phyloP scores from a whole-genome alignment of 2,797 vertebrate species.

The Cephalopachus bancanus region DNA sequence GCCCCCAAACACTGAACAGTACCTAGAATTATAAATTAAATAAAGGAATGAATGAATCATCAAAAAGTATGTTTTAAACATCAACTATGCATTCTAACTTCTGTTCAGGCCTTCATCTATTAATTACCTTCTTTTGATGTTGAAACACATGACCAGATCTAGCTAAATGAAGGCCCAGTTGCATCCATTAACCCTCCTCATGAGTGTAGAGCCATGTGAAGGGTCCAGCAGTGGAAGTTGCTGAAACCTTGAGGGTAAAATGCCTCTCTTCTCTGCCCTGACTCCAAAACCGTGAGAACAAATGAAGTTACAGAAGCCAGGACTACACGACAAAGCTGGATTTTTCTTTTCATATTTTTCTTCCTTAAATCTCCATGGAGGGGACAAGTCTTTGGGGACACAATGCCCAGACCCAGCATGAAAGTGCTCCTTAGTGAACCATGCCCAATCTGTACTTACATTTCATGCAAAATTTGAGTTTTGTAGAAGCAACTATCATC shows the following conservation, averaged over 20 bases:
- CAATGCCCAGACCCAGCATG: conserved; percentile 6
- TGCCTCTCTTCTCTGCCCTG: not conserved
- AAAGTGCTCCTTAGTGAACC: not conserved
- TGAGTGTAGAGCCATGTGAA: not conserved
- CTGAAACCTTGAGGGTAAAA: not conserved
- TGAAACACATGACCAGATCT: not conserved
- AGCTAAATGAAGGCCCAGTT: not conserved
- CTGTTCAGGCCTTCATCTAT: not conserved
- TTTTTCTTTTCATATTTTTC: conserved; percentile 47
- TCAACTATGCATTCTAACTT: not conserved
- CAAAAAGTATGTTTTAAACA: not conserved
- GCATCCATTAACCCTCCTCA: not conserved
- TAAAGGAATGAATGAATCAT: not conserved
- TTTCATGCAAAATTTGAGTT: conserved; percentile 39
- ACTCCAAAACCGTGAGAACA: not conserved
- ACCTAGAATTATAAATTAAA: not conserved
- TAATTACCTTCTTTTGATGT: not conserved
- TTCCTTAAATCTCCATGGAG: not conserved
- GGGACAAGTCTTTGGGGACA: not conserved
- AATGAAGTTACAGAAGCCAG: not conserved
- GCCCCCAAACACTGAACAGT: not conserved
- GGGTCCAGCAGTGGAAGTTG: not conserved
- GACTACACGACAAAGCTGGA: not conserved
- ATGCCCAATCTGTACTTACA: conserved; percentile 47
- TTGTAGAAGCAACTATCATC: conserved; percentile 31